Evolutionary conservation across 1,140 invertebrate species (phyloP).

Genomic region (Conus betulinus): DNA sequence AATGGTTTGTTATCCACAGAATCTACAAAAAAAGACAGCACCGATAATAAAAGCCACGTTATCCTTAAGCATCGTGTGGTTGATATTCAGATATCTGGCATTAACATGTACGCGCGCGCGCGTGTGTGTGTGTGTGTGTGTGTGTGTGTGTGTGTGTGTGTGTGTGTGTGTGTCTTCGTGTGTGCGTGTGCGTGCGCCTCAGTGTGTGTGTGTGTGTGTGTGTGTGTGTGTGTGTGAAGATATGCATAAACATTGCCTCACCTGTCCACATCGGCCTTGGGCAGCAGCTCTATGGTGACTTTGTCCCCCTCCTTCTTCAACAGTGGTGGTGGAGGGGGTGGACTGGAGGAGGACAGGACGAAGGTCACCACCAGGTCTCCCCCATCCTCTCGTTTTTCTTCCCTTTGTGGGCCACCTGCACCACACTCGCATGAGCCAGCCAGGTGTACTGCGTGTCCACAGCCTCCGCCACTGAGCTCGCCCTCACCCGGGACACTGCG

Average conservation of each 20-base stretch:
- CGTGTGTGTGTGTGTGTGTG: no score
- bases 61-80: no score
- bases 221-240: background rate
- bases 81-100: no score
- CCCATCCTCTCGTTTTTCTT: background rate
- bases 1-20: no score
- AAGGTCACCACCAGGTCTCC: slow-evolving; percentile 4
- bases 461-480: background rate
- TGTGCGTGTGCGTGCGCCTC: no score
- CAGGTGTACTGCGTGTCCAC: slow-evolving; percentile 27
- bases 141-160: no score
- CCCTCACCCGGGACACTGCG: background rate
- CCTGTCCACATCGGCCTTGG: slow-evolving; percentile 41
- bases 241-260: background rate
- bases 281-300: slow-evolving; percentile 31
- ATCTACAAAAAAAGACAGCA: no score
- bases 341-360: background rate
- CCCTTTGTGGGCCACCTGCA: slow-evolving; percentile 3
- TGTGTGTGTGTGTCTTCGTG: no score
- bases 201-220: background rate
- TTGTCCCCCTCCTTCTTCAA: background rate
- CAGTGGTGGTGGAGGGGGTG: slow-evolving; percentile 4
- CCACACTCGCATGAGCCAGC: slow-evolving; percentile 18
- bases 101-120: no score
- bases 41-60: no score